Base-by-base conservation (phyloP, 1,140 invertebrate species). In the Achatina immaculata region DNA sequence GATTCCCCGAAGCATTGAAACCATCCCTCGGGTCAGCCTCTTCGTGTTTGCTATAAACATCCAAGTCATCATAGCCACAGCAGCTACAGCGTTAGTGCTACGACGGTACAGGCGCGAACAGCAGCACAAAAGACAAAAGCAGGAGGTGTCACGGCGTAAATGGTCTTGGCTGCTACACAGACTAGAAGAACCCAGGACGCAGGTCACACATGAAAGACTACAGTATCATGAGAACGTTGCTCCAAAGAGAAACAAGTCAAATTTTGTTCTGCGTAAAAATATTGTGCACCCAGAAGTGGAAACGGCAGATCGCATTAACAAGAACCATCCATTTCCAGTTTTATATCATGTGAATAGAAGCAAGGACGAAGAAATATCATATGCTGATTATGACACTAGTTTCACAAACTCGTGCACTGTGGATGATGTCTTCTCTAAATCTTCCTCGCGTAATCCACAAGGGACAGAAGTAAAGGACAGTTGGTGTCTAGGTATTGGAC, bases 1-100 rank as follows among this genome's bases (percentile, higher is more conserved):
- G 92, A 94, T 97, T 94, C 96, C 96, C 90, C 95, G 96, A 94
- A 95, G 96, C 93, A 96, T 96, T 93, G 96, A 97, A 93, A 51
- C 7, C 31, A 90, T 92, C 85, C 92, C 92, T 71, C 40, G 28
- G 31, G 0, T 73, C 6, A 73, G 48, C 48, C 42, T 73, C 14
- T 43, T 73, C 48, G 38, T 73, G 2, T 34, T 73, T 28, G 38
- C 42, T 48, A 73, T n/a, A 28, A n/a, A 45, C 19, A 19, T 73
- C 34, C 71, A 43, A 21, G 48, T 73, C 43, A 73, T 73, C 1
- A 14, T 73, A 48, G 71, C 71, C 42, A 73, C 71, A 1, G 71
- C 34, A 3, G 71, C 71, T 28, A 73, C 71, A 1, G 43, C 71
- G 34, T 73, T 73, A 11, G 71, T 73, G 40, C 28, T 73, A 9